Evolutionary conservation across 2,113 vertebrate genomes (phyloP).

Genomic region (Xiphias gladius): DNA sequence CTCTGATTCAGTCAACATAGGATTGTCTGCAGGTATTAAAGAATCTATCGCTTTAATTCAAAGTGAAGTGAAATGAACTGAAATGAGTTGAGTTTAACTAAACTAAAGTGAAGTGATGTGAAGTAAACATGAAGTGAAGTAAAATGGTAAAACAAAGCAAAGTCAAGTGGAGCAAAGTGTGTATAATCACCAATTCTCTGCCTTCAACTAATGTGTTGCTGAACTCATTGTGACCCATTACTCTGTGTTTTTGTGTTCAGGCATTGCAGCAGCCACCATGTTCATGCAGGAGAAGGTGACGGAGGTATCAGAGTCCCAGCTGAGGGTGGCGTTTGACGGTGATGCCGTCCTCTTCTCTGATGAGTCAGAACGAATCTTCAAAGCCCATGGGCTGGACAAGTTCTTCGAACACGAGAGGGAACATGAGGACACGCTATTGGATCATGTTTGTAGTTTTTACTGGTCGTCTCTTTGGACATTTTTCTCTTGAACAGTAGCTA

Average conservation of each 20-base stretch:
- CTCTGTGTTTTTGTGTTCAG: conserved; percentile 74
- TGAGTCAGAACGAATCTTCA: conserved; percentile 97
- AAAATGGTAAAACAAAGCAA: background rate
- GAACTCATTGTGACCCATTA: background rate
- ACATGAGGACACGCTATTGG: conserved; percentile 94
- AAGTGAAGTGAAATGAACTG: background rate
- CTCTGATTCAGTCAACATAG: background rate
- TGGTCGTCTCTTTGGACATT: background rate
- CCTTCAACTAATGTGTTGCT: background rate
- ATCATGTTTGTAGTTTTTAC: conserved; percentile 86
- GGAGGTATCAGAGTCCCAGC: conserved; percentile 91
- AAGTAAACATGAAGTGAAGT: background rate
- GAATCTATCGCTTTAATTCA: background rate
- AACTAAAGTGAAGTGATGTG: background rate
- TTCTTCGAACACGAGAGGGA: conserved; percentile 96
- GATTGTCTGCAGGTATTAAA: background rate
- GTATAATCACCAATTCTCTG: background rate
- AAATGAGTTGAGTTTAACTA: background rate
- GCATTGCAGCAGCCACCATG: conserved; percentile 97
- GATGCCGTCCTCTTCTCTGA: conserved; percentile 98
- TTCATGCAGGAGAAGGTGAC: conserved; percentile 91
- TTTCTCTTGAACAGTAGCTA: background rate
- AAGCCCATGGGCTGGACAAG: conserved; percentile 95
- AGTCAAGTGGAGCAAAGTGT: background rate
- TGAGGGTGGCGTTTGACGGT: conserved; percentile 96